phyloP scores from a whole-genome alignment of 2,113 vertebrate species.

The Shinisaurus crocodilurus region DNA sequence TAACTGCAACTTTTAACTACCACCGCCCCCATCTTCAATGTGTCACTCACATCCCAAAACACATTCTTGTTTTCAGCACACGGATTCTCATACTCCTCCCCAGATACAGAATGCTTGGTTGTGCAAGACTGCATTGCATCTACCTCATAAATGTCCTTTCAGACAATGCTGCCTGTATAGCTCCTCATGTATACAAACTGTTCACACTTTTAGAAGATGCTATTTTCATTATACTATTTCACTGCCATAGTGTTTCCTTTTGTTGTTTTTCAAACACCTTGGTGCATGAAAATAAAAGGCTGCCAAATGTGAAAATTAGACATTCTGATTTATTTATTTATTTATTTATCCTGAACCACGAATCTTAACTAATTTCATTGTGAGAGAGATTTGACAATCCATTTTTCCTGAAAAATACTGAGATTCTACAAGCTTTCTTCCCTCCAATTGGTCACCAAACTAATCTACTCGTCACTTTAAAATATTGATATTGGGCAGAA shows the following conservation, averaged over 20 bases:
- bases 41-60: conserved; percentile 9
- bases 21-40: neutral
- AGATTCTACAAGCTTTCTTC: neutral
- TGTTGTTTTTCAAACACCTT: neutral
- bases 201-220: neutral
- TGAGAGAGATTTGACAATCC: neutral
- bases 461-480: neutral
- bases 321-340: no score
- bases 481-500: neutral
- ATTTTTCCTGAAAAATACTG: neutral
- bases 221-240: neutral
- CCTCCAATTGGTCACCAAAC: no score
- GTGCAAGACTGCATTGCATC: neutral
- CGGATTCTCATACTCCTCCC: neutral
- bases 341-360: neutral
- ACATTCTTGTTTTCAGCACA: conserved; percentile 12
- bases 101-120: neutral
- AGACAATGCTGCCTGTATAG: neutral
- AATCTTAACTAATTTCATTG: neutral
- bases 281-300: neutral
- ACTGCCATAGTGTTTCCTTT: neutral
- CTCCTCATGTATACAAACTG: neutral
- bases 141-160: neutral
- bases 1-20: conserved; percentile 11
- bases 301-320: neutral